Conservation (phyloP, 2,113 vertebrate species). For the Romanogobio albipinnatus region DNA sequence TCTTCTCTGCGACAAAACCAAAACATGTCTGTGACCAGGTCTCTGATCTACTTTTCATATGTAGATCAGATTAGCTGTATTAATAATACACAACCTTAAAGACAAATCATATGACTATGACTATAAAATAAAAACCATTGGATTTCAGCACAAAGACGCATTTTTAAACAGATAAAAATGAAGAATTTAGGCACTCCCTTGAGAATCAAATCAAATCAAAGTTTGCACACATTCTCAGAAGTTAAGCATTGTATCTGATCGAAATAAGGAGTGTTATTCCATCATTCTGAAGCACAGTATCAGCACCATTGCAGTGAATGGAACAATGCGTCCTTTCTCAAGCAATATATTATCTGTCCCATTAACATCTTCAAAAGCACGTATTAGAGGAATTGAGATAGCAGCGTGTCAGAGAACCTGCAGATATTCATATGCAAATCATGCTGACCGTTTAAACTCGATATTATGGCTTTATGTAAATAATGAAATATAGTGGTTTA, state of each 20-base stretch:
- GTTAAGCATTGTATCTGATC: background rate
- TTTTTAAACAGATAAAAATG: conserved; percentile 15
- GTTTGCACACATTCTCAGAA: background rate
- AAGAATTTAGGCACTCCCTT: background rate
- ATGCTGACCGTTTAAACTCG: conserved; percentile 24
- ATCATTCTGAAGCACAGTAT: background rate
- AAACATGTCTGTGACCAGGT: background rate
- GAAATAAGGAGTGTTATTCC: background rate
- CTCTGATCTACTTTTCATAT: conserved; percentile 11
- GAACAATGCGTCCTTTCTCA: conserved; percentile 73
- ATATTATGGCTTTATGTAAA: background rate
- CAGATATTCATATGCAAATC: background rate
- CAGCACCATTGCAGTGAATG: conserved; percentile 51
- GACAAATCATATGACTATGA: background rate
- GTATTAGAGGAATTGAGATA: background rate
- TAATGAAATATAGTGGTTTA: conserved; percentile 60
- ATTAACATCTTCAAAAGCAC: background rate
- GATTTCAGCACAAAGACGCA: conserved; percentile 39
- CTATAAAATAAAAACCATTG: background rate
- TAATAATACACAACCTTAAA: background rate
- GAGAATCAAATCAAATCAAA: background rate
- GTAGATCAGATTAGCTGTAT: background rate
- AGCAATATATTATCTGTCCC: conserved; percentile 34
- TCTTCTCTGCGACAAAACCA: conserved; percentile 29
- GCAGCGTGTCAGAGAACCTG: background rate